A percentile compares a stretch with the other conserved stretches of the same genome.
Evolutionary conservation across 2,113 vertebrate genomes (phyloP).

Genomic region (Marmota flaviventris): DNA sequence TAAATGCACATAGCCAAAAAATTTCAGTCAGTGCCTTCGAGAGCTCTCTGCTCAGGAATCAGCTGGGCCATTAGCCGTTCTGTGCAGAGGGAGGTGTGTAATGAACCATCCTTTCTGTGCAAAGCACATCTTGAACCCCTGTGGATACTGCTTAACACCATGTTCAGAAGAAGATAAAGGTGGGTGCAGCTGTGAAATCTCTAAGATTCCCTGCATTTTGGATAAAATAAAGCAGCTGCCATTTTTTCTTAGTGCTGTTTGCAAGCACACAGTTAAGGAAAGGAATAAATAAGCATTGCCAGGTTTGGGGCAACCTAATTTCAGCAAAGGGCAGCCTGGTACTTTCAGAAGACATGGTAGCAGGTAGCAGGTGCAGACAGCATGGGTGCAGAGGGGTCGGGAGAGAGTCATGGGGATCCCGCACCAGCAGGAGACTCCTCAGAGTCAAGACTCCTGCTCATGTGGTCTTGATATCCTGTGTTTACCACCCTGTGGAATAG

Average conservation of each 20-base stretch:
- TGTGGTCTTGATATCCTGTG: neutral
- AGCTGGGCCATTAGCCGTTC: neutral
- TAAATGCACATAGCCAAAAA: conserved; percentile 51
- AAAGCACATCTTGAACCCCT: neutral
- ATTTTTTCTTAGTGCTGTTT: conserved; percentile 20
- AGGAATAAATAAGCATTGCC: conserved; percentile 14
- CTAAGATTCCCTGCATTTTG: conserved; percentile 28
- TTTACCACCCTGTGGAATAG: neutral
- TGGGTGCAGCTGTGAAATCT: neutral
- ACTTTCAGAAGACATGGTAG: rapidly evolving
- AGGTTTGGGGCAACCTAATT: neutral
- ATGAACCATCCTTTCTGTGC: neutral
- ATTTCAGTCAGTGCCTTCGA: conserved; percentile 62
- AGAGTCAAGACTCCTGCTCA: neutral
- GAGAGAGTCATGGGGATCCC: rapidly evolving
- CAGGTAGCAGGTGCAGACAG: neutral
- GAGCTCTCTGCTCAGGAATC: neutral
- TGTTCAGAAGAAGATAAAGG: neutral
- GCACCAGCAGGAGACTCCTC: neutral
- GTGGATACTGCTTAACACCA: neutral
- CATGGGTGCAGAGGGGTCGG: neutral
- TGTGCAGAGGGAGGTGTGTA: neutral
- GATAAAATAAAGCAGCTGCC: conserved; percentile 9
- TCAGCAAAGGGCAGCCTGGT: neutral
- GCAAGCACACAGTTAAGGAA: neutral